Percentiles rank a stretch among this genome's conserved stretches.
phyloP scores from a whole-genome alignment of 2,113 vertebrate species.

The Dasyornis broadbenti region DNA sequence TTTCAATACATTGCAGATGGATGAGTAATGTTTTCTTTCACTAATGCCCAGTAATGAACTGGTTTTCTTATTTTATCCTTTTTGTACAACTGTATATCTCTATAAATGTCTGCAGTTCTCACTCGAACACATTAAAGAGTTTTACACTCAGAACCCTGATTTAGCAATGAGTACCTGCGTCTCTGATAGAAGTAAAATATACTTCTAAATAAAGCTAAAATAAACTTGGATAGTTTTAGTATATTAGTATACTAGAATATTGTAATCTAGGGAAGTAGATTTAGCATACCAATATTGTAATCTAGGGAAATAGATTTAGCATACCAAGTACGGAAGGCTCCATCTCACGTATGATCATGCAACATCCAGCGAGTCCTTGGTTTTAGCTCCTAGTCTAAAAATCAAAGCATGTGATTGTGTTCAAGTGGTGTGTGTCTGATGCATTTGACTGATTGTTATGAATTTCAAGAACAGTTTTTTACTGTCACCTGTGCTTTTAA shows the following conservation, averaged over 20 bases:
- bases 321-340: background rate
- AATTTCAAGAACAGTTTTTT: background rate
- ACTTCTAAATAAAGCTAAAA: background rate
- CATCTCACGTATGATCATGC: background rate
- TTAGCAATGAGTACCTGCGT: background rate
- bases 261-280: background rate
- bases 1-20: background rate
- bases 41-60: background rate
- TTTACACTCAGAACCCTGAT: background rate
- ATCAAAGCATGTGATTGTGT: background rate
- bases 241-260: background rate
- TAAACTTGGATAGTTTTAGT: background rate
- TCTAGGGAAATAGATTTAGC: background rate
- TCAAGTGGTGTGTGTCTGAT: background rate
- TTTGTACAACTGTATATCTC: background rate
- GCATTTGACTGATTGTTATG: background rate
- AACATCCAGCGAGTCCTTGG: background rate
- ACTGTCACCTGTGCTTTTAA: background rate
- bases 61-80: background rate
- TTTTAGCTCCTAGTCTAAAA: background rate
- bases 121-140: background rate
- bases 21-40: slow-evolving; percentile 8
- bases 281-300: background rate
- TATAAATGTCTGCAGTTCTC: background rate
- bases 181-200: background rate